phyloP scores from a whole-genome alignment of 2,113 vertebrate species.

The Oncorhynchus tshawytscha region DNA sequence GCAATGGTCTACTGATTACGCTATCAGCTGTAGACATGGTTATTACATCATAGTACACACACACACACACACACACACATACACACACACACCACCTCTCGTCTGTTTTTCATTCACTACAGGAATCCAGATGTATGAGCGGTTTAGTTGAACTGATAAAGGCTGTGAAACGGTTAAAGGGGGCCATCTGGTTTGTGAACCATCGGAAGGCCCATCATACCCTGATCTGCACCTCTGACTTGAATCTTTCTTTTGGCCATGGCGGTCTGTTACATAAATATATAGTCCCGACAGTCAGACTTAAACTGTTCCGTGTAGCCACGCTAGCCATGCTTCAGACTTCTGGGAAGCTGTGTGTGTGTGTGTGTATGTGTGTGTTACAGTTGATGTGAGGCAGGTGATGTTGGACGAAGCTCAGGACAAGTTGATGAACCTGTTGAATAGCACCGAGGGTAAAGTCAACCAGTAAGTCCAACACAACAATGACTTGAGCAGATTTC shows the following conservation, averaged over 20 bases:
- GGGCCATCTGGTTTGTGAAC: too few relatives aligned
- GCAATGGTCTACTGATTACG: too few relatives aligned
- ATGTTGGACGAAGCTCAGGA: constrained; percentile 94
- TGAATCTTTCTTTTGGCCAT: neutral
- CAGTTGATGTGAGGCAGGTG: constrained; percentile 87
- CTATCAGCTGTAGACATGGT: constrained; percentile 30
- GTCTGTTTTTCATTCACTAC: neutral
- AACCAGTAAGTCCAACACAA: constrained; percentile 83
- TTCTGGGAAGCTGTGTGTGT: neutral
- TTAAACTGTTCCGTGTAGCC: neutral
- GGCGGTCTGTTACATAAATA: neutral
- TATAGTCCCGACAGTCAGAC: constrained; percentile 5
- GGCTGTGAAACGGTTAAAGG: too few relatives aligned
- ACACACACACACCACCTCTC: constrained; percentile 47
- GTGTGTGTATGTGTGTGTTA: constrained; percentile 31
- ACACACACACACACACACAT: constrained; percentile 73
- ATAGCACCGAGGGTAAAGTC: constrained; percentile 96
- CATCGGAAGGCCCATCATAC: too few relatives aligned
- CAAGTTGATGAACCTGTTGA: constrained; percentile 88
- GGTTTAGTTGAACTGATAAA: too few relatives aligned
- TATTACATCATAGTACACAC: constrained; percentile 73
- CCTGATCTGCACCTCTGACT: too few relatives aligned
- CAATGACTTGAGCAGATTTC: too few relatives aligned
- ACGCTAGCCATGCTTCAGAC: neutral
- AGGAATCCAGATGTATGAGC: too few relatives aligned